phyloP scores from a whole-genome alignment of 2,113 vertebrate genomes.

The Trochalopteron elliotii region DNA sequence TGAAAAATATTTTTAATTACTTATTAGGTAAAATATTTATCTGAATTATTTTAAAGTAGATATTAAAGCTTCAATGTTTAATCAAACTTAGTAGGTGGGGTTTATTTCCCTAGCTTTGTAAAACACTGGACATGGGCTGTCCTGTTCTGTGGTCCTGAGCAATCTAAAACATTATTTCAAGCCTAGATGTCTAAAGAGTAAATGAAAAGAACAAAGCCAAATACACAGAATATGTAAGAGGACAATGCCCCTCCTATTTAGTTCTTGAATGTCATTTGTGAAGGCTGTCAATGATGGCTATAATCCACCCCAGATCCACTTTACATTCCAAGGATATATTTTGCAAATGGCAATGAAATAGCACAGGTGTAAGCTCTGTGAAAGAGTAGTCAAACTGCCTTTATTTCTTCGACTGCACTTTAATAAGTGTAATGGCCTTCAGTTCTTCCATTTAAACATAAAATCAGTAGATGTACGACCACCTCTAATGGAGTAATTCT shows the following conservation, averaged over 20 bases:
- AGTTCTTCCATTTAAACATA: constrained; percentile 32
- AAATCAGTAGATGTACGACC: constrained; percentile 49
- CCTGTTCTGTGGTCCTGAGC: neutral
- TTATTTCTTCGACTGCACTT: constrained; percentile 20
- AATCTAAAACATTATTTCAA: neutral
- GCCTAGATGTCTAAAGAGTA: neutral
- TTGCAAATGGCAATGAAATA: neutral
- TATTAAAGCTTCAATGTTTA: neutral
- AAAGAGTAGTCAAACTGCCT: neutral
- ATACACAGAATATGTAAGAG: neutral
- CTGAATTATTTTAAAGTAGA: neutral
- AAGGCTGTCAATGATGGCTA: neutral
- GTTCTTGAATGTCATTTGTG: neutral
- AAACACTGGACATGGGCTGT: neutral
- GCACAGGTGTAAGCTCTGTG: neutral
- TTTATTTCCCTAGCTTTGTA: neutral
- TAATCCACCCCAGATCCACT: neutral
- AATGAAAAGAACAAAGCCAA: neutral
- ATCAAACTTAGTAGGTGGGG: rapidly evolving
- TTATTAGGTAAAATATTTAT: neutral
- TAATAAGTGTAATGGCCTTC: constrained; percentile 18
- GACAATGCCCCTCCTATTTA: neutral
- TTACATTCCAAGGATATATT: neutral
- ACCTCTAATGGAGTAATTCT: constrained; percentile 43
- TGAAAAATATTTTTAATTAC: neutral